Base-by-base conservation (phyloP, 2,888 invertebrate species). In the Drosophila ezoana region DNA sequence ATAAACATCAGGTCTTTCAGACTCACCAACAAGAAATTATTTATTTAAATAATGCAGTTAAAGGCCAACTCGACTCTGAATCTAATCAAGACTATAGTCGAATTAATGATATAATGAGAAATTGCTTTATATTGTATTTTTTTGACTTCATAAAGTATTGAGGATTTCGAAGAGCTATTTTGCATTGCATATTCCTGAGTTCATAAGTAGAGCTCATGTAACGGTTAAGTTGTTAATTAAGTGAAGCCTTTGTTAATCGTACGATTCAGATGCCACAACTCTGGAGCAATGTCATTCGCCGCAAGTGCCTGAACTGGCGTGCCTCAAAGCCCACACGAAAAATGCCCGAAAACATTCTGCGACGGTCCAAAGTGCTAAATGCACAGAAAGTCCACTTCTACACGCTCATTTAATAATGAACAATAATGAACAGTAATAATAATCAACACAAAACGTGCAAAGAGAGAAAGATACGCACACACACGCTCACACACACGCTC, bases 371-470 rank as follows among this genome's bases (percentile, higher is more conserved):
- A 69, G 76, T 68, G 72, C 76, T 62, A 66, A 69, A 62, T 62
- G 65, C 74, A 66, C 60, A 70, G 67, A 62, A 58, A 65, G 56
- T 48, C 16, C 63, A 60, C 71, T 56, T 38, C 57, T 44, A 70
- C 72, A 76, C 67, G 74, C 86, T 85, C 86, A 89, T 87, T 86
- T 87, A 89, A 86, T 87, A 85, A 86, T 86, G 88, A 86, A 86
- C 87, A 87, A 89, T 87, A 89, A 89, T 86, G 87, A 82, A 89
- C 83, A 87, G 71, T 82, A 89, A 89, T 89, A 89, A 87, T 85
- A 78, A 82, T 72, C 76, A 84, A 75, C 84, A 76, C 63, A 63
- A 65, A 81, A 81, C 84, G 79, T 83, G 84, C 68, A 85, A 85
- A 49, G 70, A 70, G 72, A 41, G 64, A 32, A 33, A 35, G 38